Conservation (phyloP, 2,888 invertebrate species). For the Trissonchulus sp. region DNA sequence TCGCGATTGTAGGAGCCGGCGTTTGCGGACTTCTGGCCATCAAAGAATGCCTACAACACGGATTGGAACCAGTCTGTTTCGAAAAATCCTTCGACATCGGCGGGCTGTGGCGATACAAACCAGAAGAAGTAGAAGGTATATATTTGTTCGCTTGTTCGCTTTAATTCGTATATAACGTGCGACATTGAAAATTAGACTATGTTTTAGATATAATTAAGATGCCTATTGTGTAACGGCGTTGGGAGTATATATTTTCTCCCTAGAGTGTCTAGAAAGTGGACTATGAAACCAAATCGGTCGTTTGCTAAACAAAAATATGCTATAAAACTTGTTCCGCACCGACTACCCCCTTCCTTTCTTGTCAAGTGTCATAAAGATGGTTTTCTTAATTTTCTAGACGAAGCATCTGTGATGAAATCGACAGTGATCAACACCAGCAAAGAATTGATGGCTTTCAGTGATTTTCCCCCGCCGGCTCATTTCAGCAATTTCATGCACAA, state of each 20-base stretch:
- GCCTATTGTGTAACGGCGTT: too few species aligned
- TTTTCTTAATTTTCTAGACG: slow-evolving; percentile 39
- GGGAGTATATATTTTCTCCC: too few species aligned
- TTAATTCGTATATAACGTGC: too few species aligned
- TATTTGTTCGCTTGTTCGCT: too few species aligned
- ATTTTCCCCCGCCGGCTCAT: slow-evolving; percentile 56
- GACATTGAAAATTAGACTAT: too few species aligned
- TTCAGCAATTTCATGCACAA: slow-evolving; percentile 57
- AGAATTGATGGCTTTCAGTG: slow-evolving; percentile 52
- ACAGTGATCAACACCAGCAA: slow-evolving; percentile 55
- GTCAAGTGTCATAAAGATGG: too few species aligned
- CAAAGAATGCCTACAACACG: slow-evolving; percentile 50
- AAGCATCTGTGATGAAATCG: slow-evolving; percentile 50
- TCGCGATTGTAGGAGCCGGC: slow-evolving; percentile 49
- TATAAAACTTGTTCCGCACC: too few species aligned
- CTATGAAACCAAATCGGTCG: too few species aligned
- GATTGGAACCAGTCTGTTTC: slow-evolving; percentile 46
- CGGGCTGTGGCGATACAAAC: slow-evolving; percentile 45
- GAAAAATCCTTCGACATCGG: slow-evolving; percentile 46
- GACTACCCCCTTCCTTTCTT: too few species aligned
- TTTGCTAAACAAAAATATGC: too few species aligned
- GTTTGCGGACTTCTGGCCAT: slow-evolving; percentile 46
- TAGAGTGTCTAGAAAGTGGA: neutral
- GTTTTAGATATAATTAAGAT: too few species aligned
- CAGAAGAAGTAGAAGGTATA: too few species aligned